Conservation (phyloP, 2,888 invertebrate species). For the Hypolimnas misippus region DNA sequence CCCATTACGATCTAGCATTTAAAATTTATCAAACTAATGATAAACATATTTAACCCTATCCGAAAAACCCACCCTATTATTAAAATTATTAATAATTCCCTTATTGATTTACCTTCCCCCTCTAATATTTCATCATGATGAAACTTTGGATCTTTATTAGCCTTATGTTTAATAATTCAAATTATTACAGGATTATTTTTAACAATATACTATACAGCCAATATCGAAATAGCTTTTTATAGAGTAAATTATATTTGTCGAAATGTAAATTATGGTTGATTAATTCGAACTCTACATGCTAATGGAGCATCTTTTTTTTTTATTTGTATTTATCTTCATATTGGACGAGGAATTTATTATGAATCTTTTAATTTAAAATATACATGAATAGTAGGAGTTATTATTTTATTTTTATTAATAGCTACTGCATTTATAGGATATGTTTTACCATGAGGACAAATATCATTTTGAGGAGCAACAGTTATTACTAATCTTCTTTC, state of each 20-base stretch:
- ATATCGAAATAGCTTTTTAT: conserved; percentile 85
- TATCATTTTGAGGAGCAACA: conserved; percentile 91
- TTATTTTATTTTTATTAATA: conserved; percentile 88
- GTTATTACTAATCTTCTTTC: conserved; percentile 91
- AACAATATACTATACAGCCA: conserved; percentile 87
- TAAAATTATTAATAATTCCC: conserved; percentile 84
- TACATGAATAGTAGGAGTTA: conserved; percentile 87
- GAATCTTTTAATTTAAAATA: conserved; percentile 77
- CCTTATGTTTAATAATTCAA: conserved; percentile 69
- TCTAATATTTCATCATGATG: conserved; percentile 85
- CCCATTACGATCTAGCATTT: conserved; percentile 73
- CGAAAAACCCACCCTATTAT: conserved; percentile 75
- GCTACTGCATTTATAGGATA: conserved; percentile 91
- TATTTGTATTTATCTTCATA: conserved; percentile 87
- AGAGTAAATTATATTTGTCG: conserved; percentile 85
- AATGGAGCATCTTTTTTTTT: conserved; percentile 90
- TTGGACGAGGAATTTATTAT: conserved; percentile 85
- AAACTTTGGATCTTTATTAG: conserved; percentile 85
- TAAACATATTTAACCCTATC: conserved; percentile 64
- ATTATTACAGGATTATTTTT: conserved; percentile 87
- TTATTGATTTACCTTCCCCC: conserved; percentile 85
- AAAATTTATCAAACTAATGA: conserved; percentile 62
- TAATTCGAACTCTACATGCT: conserved; percentile 86
- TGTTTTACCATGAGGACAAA: conserved; percentile 91
- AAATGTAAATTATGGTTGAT: conserved; percentile 84